A percentile compares a stretch with the other conserved stretches of the same genome.
Evolutionary conservation across 2,797 vertebrate species (phyloP).

Genomic region (Pagetopsis macropterus): DNA sequence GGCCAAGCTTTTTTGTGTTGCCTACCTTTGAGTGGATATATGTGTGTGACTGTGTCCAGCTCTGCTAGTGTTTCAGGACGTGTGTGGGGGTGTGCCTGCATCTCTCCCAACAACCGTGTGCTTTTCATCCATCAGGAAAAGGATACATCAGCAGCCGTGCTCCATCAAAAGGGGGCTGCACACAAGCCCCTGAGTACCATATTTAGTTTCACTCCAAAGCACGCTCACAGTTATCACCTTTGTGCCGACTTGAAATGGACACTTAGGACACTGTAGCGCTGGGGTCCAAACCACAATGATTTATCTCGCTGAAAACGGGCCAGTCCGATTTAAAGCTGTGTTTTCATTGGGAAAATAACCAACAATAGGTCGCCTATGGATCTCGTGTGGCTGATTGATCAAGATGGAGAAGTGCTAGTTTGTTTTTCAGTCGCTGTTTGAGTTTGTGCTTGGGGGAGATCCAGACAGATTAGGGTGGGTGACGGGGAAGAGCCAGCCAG

Average conservation of each 20-base stretch:
- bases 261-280: conserved; percentile 55
- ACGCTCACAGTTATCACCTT: conserved; percentile 72
- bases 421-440: conserved; percentile 75
- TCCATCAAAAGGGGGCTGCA: conserved; percentile 71
- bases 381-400: conserved; percentile 72
- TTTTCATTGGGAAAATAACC: conserved; percentile 57
- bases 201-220: conserved; percentile 74
- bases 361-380: conserved; percentile 55
- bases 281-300: conserved; percentile 62
- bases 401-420: conserved; percentile 60
- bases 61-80: conserved; percentile 62
- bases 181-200: conserved; percentile 57
- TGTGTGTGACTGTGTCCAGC: conserved; percentile 5
- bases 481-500: conserved; percentile 63
- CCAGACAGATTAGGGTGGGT: conserved; percentile 78
- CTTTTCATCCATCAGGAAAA: conserved; percentile 78
- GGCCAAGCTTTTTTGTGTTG: conserved; percentile 37
- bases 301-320: conserved; percentile 47
- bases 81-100: conserved; percentile 47
- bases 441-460: conserved; percentile 81
- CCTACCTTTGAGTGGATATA: background rate
- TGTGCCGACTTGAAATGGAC: conserved; percentile 74
- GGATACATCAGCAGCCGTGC: conserved; percentile 71
- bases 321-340: conserved; percentile 42
- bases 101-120: conserved; percentile 55